Conservation (phyloP, 2,113 vertebrate species). For the Rafetus swinhoei region DNA sequence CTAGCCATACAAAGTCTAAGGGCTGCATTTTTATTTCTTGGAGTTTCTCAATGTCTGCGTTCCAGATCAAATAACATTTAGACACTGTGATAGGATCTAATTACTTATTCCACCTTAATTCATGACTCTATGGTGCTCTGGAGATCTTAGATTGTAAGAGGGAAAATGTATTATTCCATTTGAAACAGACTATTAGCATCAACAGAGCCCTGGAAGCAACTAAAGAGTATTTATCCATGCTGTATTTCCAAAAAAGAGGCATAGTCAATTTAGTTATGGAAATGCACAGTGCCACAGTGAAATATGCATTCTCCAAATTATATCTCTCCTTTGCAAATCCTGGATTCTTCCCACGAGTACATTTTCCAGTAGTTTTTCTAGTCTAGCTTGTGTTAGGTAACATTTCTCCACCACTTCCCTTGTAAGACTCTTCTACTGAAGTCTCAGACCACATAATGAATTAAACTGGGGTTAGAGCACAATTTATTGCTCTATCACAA, state of each 20-base stretch:
- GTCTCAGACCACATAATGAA: not conserved
- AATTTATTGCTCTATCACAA: not conserved
- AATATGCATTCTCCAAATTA: not conserved
- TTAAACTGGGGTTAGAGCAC: not conserved
- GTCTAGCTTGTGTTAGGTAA: not conserved
- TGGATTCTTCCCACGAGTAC: not conserved
- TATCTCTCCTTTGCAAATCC: rapidly evolving
- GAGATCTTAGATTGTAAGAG: not conserved
- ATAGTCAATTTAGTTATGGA: not conserved
- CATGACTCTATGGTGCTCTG: not conserved
- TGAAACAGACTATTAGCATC: not conserved
- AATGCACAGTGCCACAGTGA: not conserved
- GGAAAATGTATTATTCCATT: conserved; percentile 15
- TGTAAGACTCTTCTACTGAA: not conserved
- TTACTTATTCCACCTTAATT: conserved; percentile 42
- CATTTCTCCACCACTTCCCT: not conserved
- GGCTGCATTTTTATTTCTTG: not conserved
- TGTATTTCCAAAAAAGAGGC: not conserved
- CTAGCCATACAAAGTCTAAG: not conserved
- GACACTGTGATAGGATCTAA: not conserved
- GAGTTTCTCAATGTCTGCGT: not conserved
- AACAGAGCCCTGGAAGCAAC: not conserved
- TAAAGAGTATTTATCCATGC: not conserved
- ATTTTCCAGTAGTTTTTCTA: not conserved
- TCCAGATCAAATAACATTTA: conserved; percentile 23